phyloP scores from a whole-genome alignment of 2,113 vertebrate species.

The Nycticorax nycticorax region DNA sequence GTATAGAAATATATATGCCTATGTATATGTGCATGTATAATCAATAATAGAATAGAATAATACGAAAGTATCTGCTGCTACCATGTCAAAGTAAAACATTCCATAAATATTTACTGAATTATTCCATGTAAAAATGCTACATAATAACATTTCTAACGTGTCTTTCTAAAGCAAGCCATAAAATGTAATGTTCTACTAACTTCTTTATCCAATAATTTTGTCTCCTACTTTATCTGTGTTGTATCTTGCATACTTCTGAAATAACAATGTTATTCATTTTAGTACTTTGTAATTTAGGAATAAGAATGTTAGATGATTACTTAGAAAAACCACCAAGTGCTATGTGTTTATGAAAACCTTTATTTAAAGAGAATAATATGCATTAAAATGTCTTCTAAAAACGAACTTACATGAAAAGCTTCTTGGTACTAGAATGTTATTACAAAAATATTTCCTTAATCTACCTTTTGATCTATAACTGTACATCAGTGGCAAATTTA shows the following conservation, averaged over 20 bases:
- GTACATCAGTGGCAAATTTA: conserved; percentile 4
- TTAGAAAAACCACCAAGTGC: neutral
- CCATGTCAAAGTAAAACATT: neutral
- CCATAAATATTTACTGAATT: neutral
- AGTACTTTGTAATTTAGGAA: neutral
- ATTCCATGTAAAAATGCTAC: neutral
- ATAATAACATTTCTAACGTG: neutral
- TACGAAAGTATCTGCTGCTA: neutral
- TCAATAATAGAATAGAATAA: neutral
- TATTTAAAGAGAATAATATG: neutral
- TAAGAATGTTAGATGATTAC: neutral
- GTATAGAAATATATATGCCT: neutral
- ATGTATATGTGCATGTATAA: neutral
- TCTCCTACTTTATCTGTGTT: neutral
- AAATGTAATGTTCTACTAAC: neutral
- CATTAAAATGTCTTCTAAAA: neutral
- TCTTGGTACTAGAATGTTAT: neutral
- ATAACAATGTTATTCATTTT: neutral
- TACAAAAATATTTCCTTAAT: neutral
- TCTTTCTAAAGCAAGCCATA: neutral
- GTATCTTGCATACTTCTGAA: neutral
- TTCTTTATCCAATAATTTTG: neutral
- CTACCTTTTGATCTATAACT: neutral
- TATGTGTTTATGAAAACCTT: neutral
- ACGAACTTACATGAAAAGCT: neutral